Evolutionary conservation across 2,888 invertebrate genomes (phyloP), one percentile per base, ranked within the genome.

Genomic region (Willowsia nigromaculata): DNA sequence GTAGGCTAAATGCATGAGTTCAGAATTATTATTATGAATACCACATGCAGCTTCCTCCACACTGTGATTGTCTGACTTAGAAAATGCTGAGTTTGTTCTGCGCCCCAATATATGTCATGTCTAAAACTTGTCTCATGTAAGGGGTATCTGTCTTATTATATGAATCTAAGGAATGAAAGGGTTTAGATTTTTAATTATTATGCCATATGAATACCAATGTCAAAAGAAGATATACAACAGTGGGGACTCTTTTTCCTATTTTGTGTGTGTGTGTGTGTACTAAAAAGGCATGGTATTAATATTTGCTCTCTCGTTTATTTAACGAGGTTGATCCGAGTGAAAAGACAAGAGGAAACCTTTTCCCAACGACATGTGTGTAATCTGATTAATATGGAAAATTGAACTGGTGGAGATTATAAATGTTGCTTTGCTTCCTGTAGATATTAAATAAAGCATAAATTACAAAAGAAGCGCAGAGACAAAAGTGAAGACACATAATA

Each of bases 321-420:
- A n/a, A 11, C 50, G 15, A 50, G n/a, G n/a, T 5, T 56, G 56
- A 56, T 50, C 50, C 50, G 3, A 6, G n/a, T n/a, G 50, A 50
- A 50, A 3, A n/a, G 7, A 56, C 5, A 22, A 56, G 22, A 22
- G 18, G 56, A 22, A 22, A 56, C 22, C 22, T 3, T 6, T 18
- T 5, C 22, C 22, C 22, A 15, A 3, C 22, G 6, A 22, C 25
- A 22, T 22, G 56, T 56, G 56, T 56, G 56, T 56, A 56, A 56
- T 56, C 25, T 56, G 56, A 56, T 56, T 56, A 56, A 56, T 56
- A 56, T 56, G 56, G 56, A 56, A 56, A 56, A 56, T 56, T 56
- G 56, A 56, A 56, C 22, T 22, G 18, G 22, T 56, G 56, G 22
- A 22, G 56, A 56, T 56, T 1, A 56, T 56, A 13, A 50, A 56